These are phyloP conservation scores for Liopterus haemorrhoidalis DNA, from an alignment of 2,888 invertebrate genomes.

Conservation along the genomic window DNA sequence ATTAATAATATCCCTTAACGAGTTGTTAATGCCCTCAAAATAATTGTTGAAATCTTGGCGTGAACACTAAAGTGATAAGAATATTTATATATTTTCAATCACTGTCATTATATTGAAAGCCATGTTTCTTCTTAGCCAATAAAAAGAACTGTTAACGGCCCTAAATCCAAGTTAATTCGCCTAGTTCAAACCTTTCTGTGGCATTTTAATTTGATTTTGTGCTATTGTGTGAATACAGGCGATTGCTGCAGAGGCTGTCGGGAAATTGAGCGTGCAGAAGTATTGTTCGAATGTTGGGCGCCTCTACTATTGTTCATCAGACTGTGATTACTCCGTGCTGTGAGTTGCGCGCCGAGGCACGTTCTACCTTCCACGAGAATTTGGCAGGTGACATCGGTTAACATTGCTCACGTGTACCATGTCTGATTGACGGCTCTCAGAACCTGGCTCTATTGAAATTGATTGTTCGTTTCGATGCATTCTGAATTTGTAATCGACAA, in stretches of 20 bases:
- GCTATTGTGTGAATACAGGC: conserved; percentile 4
- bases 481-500: conserved; percentile 11
- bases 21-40: too few species aligned
- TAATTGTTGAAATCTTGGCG: too few species aligned
- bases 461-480: conserved; percentile 16
- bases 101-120: background rate
- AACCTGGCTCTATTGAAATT: conserved; percentile 16
- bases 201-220: conserved; percentile 11
- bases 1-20: too few species aligned
- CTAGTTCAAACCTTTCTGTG: conserved; percentile 1
- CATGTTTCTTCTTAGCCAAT: too few species aligned
- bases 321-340: conserved; percentile 8
- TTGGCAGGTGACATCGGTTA: conserved; percentile 12
- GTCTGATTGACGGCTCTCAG: conserved; percentile 1
- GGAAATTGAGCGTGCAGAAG: conserved; percentile 12
- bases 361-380: conserved; percentile 6
- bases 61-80: too few species aligned
- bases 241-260: conserved; percentile 3
- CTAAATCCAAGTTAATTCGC: background rate
- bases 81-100: background rate
- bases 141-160: too few species aligned
- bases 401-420: background rate
- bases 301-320: conserved; percentile 8
- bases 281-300: too few species aligned
- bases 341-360: background rate